Conservation (phyloP, 1,140 invertebrate species). For the Drosophila sproati region DNA sequence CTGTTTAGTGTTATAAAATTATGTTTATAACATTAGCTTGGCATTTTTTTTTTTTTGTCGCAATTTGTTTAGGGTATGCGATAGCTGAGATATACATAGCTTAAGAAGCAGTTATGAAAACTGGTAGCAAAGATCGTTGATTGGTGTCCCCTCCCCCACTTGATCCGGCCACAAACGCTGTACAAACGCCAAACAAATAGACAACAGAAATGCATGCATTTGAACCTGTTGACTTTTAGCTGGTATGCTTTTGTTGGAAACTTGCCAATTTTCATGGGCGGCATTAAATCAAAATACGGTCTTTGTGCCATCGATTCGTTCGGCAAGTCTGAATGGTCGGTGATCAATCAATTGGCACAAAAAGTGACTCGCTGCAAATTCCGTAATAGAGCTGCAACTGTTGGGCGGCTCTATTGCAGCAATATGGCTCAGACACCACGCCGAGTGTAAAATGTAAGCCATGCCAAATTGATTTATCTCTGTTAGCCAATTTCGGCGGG, state of each 20-base stretch:
- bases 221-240: conserved; percentile 54
- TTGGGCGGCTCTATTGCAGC: conserved; percentile 21
- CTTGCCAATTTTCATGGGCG: conserved; percentile 58
- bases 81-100: background rate
- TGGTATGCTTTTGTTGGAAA: conserved; percentile 14
- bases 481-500: conserved; percentile 23
- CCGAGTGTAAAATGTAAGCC: conserved; percentile 1
- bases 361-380: conserved; percentile 6
- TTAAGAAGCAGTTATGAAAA: conserved; percentile 4
- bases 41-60: conserved; percentile 1
- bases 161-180: background rate
- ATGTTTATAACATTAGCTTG: too few relatives aligned
- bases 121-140: conserved; percentile 16
- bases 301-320: conserved; percentile 34
- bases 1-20: too few relatives aligned
- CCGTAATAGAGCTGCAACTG: conserved; percentile 38
- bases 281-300: conserved; percentile 55
- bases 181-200: background rate
- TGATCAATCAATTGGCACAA: conserved; percentile 33
- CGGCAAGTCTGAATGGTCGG: conserved; percentile 24
- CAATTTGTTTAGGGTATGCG: conserved; percentile 14
- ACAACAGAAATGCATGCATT: conserved; percentile 9
- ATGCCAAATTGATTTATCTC: conserved; percentile 40
- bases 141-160: background rate
- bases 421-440: background rate